Percentiles rank a stretch among this genome's conserved stretches.
These are phyloP conservation scores for Climacteris rufus DNA, from an alignment of 2,113 vertebrate genomes.

Conservation along the genomic window DNA sequence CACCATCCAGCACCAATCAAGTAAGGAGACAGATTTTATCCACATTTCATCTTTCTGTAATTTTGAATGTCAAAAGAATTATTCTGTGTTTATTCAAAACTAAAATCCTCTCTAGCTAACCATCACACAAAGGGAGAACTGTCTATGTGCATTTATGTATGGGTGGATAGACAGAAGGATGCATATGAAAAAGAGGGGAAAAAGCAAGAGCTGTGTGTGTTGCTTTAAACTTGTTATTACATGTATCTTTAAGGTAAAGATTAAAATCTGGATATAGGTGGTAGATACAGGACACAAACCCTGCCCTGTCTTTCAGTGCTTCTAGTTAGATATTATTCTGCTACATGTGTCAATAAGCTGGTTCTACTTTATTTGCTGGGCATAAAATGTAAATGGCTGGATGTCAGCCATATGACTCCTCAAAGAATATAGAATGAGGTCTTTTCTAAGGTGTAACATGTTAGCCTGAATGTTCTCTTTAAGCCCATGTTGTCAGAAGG, in stretches of 20 bases:
- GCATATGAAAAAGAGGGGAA: background rate
- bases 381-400: slow-evolving; percentile 44
- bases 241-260: background rate
- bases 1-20: slow-evolving; percentile 73
- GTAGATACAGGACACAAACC: background rate
- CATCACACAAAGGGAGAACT: background rate
- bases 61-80: background rate
- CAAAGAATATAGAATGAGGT: slow-evolving; percentile 46
- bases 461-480: slow-evolving; percentile 54
- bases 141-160: background rate
- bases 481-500: slow-evolving; percentile 58
- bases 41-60: background rate
- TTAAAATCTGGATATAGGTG: background rate
- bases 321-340: background rate
- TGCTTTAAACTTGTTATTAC: background rate
- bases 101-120: background rate
- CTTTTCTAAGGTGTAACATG: slow-evolving; percentile 21
- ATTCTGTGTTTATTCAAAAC: background rate
- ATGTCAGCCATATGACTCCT: slow-evolving; percentile 4
- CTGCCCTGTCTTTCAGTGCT: background rate
- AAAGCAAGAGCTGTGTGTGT: background rate
- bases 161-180: background rate
- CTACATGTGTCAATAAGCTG: background rate
- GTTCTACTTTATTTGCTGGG: background rate
- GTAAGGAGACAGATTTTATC: slow-evolving; percentile 65